These are phyloP conservation scores for Mythimna ferrago DNA, from an alignment of 2,888 invertebrate species.

Conservation along the genomic window DNA sequence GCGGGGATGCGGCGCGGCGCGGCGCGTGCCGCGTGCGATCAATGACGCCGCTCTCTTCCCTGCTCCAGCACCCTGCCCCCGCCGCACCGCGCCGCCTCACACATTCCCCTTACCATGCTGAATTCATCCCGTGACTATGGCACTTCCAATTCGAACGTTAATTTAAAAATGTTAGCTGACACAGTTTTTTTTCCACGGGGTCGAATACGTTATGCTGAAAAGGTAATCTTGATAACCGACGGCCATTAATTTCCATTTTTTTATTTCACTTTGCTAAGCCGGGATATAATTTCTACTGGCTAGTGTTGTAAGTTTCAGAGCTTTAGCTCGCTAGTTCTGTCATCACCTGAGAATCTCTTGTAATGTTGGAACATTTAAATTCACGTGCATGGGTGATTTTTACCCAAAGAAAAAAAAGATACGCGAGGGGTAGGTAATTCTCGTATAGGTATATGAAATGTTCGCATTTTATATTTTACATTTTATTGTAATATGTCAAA, in stretches of 20 bases:
- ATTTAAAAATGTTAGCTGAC: slow-evolving; percentile 76
- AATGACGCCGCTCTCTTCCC: slow-evolving; percentile 84
- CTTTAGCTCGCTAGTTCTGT: slow-evolving; percentile 16
- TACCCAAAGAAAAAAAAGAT: no score
- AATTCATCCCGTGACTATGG: slow-evolving; percentile 79
- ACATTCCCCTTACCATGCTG: slow-evolving; percentile 68
- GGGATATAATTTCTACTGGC: slow-evolving; percentile 31
- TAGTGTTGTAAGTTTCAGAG: slow-evolving; percentile 20
- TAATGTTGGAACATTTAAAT: neutral
- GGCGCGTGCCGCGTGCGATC: slow-evolving; percentile 86
- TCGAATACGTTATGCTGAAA: slow-evolving; percentile 51
- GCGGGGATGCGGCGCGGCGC: slow-evolving; percentile 69
- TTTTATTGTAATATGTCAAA: no score
- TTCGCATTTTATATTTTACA: no score
- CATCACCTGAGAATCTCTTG: neutral
- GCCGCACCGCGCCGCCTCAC: slow-evolving; percentile 63
- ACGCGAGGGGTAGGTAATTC: no score
- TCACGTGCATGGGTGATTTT: no score
- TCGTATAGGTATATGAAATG: no score
- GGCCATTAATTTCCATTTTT: slow-evolving; percentile 50
- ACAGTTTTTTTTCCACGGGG: slow-evolving; percentile 53
- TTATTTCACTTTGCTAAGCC: slow-evolving; percentile 46
- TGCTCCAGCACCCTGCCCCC: slow-evolving; percentile 63
- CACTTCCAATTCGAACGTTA: slow-evolving; percentile 81
- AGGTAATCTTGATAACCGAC: slow-evolving; percentile 51